Percentiles rank a stretch among this genome's conserved stretches.
Conservation (phyloP, 2,888 invertebrate species). For the Vesta saturnalis region DNA sequence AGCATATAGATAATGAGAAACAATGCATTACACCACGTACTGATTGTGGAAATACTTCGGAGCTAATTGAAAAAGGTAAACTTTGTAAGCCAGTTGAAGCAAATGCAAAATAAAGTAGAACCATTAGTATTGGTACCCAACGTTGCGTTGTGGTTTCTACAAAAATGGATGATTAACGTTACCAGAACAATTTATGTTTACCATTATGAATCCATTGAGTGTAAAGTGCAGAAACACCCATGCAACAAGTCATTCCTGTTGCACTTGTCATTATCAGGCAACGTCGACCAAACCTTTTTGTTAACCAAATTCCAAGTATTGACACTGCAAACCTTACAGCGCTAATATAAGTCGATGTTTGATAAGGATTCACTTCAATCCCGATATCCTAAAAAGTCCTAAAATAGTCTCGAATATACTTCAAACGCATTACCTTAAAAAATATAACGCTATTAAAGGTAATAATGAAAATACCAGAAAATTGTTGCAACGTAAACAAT, state of each 20-base stretch:
- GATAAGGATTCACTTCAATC: background rate
- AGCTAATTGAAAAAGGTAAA: background rate
- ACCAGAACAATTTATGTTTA: no score
- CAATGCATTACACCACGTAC: slow-evolving; percentile 6
- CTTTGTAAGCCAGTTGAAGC: background rate
- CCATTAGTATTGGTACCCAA: background rate
- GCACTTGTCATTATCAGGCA: background rate
- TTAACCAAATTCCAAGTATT: background rate
- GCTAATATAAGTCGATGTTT: background rate
- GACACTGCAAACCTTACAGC: background rate
- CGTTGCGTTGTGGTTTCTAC: background rate
- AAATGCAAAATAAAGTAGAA: background rate
- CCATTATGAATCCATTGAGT: background rate
- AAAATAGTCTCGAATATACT: background rate
- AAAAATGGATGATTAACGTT: no score
- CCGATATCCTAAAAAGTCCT: background rate
- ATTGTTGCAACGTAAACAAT: background rate
- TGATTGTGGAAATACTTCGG: slow-evolving; percentile 3
- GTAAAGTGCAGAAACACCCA: background rate
- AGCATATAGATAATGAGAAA: background rate
- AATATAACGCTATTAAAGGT: background rate
- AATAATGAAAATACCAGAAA: background rate
- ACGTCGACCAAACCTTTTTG: background rate
- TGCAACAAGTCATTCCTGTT: background rate
- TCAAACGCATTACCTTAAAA: background rate